Percentiles rank a stretch among this genome's conserved stretches.
These are phyloP conservation scores for Colinus virginianus DNA, from an alignment of 2,113 vertebrate species.

Conservation along the genomic window DNA sequence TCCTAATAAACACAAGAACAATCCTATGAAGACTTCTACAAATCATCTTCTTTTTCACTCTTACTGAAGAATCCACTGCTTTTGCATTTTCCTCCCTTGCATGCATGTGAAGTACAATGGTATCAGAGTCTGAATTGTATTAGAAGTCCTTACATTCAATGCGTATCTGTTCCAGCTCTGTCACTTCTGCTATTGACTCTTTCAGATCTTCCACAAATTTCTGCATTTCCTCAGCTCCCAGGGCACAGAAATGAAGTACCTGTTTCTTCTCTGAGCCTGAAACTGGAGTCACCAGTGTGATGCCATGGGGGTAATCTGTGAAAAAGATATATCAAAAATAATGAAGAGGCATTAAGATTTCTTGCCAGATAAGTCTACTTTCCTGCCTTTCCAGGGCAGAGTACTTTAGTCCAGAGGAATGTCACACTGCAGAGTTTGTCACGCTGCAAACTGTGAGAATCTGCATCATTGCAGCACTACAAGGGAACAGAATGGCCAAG, in stretches of 20 bases:
- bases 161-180: slow-evolving; percentile 98
- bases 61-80: background rate
- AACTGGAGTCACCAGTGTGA: slow-evolving; percentile 94
- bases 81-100: background rate
- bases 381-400: background rate
- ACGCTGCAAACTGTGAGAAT: background rate
- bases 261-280: slow-evolving; percentile 97
- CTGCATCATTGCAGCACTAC: background rate
- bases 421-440: background rate
- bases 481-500: background rate
- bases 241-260: slow-evolving; percentile 95
- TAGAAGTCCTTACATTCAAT: slow-evolving; percentile 91
- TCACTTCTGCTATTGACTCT: slow-evolving; percentile 96
- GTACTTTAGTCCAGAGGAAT: background rate
- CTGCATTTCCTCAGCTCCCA: slow-evolving; percentile 94
- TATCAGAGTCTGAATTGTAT: background rate
- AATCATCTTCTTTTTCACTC: background rate
- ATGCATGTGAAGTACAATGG: background rate
- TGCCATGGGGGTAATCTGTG: slow-evolving; percentile 96
- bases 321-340: slow-evolving; percentile 32
- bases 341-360: background rate
- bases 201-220: slow-evolving; percentile 98
- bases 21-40: background rate
- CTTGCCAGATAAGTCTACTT: background rate
- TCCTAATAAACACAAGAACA: background rate